phyloP scores from a whole-genome alignment of 2,113 vertebrate species.

The Mormyrus iriodes region DNA sequence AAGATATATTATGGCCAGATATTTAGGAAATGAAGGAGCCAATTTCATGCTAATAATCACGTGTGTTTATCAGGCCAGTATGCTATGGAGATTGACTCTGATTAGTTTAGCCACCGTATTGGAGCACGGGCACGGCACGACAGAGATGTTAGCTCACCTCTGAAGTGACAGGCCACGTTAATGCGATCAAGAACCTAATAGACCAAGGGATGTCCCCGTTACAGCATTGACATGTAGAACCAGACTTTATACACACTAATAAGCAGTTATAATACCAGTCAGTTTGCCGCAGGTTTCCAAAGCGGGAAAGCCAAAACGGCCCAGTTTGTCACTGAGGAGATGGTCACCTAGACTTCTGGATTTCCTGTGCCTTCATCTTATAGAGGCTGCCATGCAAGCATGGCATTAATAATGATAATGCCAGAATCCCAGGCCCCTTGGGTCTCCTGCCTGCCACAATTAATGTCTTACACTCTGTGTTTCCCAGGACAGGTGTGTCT shows the following conservation, averaged over 20 bases:
- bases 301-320: not conserved
- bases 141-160: not conserved
- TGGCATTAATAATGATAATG: not conserved
- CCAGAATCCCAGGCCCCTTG: not conserved
- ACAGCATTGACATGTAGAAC: constrained; percentile 14
- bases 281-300: not conserved
- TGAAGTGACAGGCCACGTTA: constrained; percentile 9
- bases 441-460: not conserved
- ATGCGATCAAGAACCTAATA: constrained; percentile 15
- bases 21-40: not conserved
- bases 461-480: not conserved
- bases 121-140: not conserved
- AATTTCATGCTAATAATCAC: not conserved
- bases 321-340: not conserved
- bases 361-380: not conserved
- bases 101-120: constrained; percentile 1
- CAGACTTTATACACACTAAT: constrained; percentile 16
- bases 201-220: constrained; percentile 10
- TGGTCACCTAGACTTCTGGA: not conserved
- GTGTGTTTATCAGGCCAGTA: not conserved
- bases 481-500: not conserved
- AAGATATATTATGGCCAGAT: not conserved
- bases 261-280: not conserved
- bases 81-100: not conserved
- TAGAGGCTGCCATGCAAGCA: not conserved